Evolutionary conservation across 2,113 vertebrate genomes (phyloP).

Genomic region (Crotalus helleri): DNA sequence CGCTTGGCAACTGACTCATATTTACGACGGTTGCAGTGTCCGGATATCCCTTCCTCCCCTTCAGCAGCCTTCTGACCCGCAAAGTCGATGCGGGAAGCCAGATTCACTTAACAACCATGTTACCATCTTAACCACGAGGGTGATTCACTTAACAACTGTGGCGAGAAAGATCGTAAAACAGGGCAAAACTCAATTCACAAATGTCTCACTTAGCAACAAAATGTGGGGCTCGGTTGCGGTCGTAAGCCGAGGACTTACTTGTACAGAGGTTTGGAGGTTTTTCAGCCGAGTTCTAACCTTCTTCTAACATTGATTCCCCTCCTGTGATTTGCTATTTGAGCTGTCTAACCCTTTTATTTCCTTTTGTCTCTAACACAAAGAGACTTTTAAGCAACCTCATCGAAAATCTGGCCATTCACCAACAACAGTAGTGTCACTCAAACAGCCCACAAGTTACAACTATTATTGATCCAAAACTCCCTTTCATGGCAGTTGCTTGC

Average conservation of each 20-base stretch:
- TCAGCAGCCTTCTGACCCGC: no score
- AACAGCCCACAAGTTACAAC: neutral
- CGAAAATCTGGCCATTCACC: neutral
- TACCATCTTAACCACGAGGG: neutral
- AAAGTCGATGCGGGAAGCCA: no score
- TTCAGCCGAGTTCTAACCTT: neutral
- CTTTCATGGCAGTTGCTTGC: neutral
- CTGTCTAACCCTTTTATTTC: neutral
- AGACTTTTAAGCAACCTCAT: neutral
- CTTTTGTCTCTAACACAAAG: neutral
- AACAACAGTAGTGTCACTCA: neutral
- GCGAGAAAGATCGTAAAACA: neutral
- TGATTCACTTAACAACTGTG: neutral
- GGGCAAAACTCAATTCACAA: neutral
- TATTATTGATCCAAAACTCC: neutral
- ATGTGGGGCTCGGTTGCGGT: neutral
- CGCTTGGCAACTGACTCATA: no score
- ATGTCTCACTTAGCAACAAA: neutral
- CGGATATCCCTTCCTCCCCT: no score
- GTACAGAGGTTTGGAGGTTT: neutral
- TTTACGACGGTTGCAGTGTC: no score
- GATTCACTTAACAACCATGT: neutral
- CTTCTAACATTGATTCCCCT: no score
- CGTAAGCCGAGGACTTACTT: neutral
- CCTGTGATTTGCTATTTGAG: neutral